Conservation (phyloP, 2,113 vertebrate species). For the Aphyosemion australe region DNA sequence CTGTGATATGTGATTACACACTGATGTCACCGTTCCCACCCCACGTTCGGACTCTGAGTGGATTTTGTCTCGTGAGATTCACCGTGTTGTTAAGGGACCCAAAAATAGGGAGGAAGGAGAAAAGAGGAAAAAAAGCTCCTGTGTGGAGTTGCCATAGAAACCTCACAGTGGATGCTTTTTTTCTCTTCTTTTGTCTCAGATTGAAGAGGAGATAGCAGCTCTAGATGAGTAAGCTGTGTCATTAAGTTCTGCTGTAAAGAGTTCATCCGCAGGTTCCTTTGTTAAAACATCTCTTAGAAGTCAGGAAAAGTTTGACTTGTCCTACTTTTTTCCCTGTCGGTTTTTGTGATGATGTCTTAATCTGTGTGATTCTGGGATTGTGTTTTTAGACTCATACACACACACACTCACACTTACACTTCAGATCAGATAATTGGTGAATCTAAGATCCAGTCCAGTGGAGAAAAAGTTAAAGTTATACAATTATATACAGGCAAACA, state of each 20-base stretch:
- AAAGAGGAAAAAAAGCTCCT: constrained; percentile 35
- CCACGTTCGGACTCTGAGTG: constrained; percentile 14
- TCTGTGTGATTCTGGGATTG: not conserved
- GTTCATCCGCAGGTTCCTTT: constrained; percentile 17
- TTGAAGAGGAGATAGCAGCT: constrained; percentile 41
- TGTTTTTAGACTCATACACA: no score
- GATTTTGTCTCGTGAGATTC: constrained; percentile 47
- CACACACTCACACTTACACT: no score
- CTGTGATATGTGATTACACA: not conserved
- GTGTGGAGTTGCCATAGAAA: constrained; percentile 72
- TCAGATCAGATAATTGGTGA: no score
- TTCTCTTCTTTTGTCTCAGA: constrained; percentile 62
- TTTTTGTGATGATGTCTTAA: not conserved
- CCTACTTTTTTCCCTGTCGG: not conserved
- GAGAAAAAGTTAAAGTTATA: no score
- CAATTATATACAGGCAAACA: no score
- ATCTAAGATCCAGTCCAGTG: no score
- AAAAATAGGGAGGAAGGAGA: constrained; percentile 53
- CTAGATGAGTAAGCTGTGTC: constrained; percentile 45
- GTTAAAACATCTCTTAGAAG: constrained; percentile 23
- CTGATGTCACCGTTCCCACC: not conserved
- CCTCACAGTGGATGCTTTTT: constrained; percentile 53
- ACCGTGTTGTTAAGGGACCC: constrained; percentile 49
- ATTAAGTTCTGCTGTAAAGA: constrained; percentile 18
- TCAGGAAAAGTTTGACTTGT: constrained; percentile 7